Evolutionary conservation across 1,140 invertebrate genomes (phyloP), one percentile per base, ranked within the genome.

Genomic region (Octopus sinensis): DNA sequence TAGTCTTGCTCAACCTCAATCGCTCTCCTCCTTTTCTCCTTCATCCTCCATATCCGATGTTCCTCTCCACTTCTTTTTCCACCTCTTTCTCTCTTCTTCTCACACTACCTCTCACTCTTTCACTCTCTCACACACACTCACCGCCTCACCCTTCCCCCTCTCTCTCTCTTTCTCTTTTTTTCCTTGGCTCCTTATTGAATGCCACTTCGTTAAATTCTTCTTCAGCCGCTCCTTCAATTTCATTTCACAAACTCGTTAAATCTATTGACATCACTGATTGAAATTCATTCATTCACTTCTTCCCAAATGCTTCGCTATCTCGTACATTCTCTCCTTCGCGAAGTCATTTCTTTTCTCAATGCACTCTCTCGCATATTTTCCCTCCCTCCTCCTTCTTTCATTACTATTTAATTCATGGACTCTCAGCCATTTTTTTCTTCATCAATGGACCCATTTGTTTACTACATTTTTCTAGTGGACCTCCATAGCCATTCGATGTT

Each of bases 91-190:
- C 53, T 78, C 23, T 53, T 23, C 12, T 51, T 81, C 52, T 78
- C 52, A 43, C 73, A 30, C 73, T 78, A 43, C 52, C 43, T 53
- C 10, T n/a, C 51, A 17, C 73, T 81, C 43, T 30, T 30, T 6
- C 30, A 13, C 43, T 53, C 52, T 78, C 62, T 78, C 43, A 23
- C 62, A 52, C 13, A 30, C 71, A 6, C 23, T 23, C 52, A 43
- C 78, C 52, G 12, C 13, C 53, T 53, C 52, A 43, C 54, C 52
- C 78, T 51, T 76, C 73, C 53, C 73, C 52, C 73, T 76, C 52
- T 54, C 52, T 78, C 73, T 81, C 13, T 81, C 53, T 78, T 30
- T 76, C 43, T 56, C 43, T 54, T 17, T 4, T 76, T 53, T 81
- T 68, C 73, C 56, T 53, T 78, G 12, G 43, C 53, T 78, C 81